Conservation (phyloP, 2,888 invertebrate species). For the Encarsia formosa region DNA sequence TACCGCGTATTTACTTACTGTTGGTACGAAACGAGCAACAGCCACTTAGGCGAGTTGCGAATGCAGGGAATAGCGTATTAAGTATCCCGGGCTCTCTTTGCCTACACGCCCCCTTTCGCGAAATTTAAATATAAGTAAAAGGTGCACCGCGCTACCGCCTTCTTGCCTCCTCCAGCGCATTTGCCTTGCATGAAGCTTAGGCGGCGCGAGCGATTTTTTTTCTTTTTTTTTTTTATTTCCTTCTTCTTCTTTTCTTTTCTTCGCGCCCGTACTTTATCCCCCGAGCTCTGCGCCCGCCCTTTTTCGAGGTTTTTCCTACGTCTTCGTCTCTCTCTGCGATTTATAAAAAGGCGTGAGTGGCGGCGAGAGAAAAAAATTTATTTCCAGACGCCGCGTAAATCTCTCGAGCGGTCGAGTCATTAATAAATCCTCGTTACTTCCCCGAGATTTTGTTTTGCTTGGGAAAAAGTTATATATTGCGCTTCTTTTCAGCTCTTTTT, state of each 20-base stretch:
- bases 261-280: background rate
- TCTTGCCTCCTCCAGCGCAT: slow-evolving; percentile 36
- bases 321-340: slow-evolving; percentile 29
- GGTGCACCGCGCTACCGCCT: background rate
- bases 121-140: slow-evolving; percentile 49
- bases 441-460: slow-evolving; percentile 3
- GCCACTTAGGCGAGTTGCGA: slow-evolving; percentile 34
- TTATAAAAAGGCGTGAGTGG: slow-evolving; percentile 18
- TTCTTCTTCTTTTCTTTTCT: slow-evolving; percentile 8
- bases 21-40: slow-evolving; percentile 29
- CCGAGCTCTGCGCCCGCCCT: slow-evolving; percentile 34
- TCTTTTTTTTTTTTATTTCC: slow-evolving; percentile 2
- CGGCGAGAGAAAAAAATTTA: slow-evolving; percentile 11
- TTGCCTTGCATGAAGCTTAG: slow-evolving; percentile 51
- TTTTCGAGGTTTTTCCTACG: slow-evolving; percentile 22
- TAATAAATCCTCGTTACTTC: slow-evolving; percentile 15
- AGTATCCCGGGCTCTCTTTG: slow-evolving; percentile 21
- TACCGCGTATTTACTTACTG: too few species aligned
- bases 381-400: background rate
- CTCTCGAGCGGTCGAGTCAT: slow-evolving; percentile 3
- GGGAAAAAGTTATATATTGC: background rate
- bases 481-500: background rate
- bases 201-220: slow-evolving; percentile 22
- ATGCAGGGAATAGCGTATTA: slow-evolving; percentile 30
- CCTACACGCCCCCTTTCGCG: slow-evolving; percentile 37